phyloP scores from a whole-genome alignment of 64 coral and sea anemone genomes.

The Montipora efflorescens region DNA sequence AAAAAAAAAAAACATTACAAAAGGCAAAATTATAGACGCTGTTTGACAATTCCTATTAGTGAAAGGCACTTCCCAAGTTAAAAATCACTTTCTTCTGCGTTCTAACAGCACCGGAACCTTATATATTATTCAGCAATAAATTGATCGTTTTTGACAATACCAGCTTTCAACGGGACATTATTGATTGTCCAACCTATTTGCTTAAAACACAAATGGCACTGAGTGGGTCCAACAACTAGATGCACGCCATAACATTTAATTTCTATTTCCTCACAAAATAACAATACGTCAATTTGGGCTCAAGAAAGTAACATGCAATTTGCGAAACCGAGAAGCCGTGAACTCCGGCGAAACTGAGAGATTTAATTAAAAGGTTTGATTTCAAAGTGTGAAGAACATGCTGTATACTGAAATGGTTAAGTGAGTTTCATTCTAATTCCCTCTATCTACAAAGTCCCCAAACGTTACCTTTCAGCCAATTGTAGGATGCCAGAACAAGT shows the following conservation, averaged over 20 bases:
- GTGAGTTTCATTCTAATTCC: background rate
- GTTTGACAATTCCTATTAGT: background rate
- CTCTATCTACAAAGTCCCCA: too few relatives aligned
- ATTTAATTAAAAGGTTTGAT: background rate
- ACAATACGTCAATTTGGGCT: background rate
- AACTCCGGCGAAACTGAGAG: background rate
- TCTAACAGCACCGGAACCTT: background rate
- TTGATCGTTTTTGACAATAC: background rate
- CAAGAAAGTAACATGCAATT: background rate
- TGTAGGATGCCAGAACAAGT: too few relatives aligned
- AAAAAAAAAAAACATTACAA: background rate
- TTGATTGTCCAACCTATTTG: background rate
- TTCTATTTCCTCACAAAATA: background rate
- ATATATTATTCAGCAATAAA: background rate
- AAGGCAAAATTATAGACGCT: background rate
- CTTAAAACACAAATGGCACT: background rate
- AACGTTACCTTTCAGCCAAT: too few relatives aligned
- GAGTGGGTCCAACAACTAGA: background rate
- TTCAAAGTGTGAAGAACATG: too few relatives aligned
- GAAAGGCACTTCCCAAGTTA: background rate
- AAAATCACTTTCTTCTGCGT: background rate
- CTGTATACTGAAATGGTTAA: background rate
- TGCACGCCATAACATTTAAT: background rate
- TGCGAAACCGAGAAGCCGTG: background rate
- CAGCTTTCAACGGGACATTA: background rate